phyloP scores from a whole-genome alignment of 2,113 vertebrate genomes.

The Struthio camelus region DNA sequence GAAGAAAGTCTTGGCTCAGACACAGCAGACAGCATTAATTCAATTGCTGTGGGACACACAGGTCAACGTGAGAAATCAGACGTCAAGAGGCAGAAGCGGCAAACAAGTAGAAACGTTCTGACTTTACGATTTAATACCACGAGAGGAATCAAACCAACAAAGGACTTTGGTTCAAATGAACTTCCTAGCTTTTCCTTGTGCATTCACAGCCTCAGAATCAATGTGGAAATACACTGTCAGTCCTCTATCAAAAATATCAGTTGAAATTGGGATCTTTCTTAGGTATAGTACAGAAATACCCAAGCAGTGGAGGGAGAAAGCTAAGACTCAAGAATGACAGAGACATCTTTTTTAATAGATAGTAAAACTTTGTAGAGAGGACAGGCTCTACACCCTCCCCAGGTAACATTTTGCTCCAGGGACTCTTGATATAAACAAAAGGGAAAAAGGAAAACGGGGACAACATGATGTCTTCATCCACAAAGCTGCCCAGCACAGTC shows the following conservation, averaged over 20 bases:
- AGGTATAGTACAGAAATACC: neutral
- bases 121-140: neutral
- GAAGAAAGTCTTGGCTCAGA: neutral
- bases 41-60: fast-evolving
- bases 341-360: neutral
- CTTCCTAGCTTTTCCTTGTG: too few relatives aligned
- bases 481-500: neutral
- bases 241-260: fast-evolving
- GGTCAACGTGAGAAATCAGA: neutral
- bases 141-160: fast-evolving
- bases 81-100: neutral
- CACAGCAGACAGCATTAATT: neutral
- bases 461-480: neutral
- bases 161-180: too few relatives aligned
- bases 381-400: neutral
- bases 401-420: neutral
- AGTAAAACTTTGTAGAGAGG: neutral
- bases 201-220: too few relatives aligned
- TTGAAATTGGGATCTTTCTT: fast-evolving
- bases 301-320: neutral
- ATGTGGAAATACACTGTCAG: fast-evolving
- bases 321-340: neutral
- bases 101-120: neutral
- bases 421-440: neutral
- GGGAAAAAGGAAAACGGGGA: too few relatives aligned